Evolutionary conservation across 2,888 invertebrate genomes (phyloP).

Genomic region (Yponomeuta plumbellus): DNA sequence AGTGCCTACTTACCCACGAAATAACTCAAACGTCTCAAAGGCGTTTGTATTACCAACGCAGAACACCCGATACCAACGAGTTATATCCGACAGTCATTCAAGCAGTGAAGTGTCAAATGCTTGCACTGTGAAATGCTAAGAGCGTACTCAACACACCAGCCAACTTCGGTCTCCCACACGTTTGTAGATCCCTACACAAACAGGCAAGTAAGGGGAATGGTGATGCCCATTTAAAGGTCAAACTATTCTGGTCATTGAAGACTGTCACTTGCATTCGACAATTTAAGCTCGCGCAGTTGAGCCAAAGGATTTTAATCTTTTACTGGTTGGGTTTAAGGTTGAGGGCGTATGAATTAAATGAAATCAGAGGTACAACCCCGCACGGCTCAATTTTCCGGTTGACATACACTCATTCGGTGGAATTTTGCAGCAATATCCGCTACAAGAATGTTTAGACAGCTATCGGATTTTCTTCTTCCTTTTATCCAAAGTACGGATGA

Average conservation of each 20-base stretch:
- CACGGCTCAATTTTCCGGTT: conserved; percentile 53
- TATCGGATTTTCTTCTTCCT: neutral
- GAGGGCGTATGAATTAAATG: neutral
- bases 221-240: neutral
- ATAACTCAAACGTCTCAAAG: neutral
- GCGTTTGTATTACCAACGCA: neutral
- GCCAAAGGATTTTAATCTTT: neutral
- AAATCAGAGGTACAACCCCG: neutral
- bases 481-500: neutral
- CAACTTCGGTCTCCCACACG: neutral
- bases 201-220: neutral
- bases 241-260: neutral
- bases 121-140: neutral
- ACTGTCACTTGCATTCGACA: conserved; percentile 11
- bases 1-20: neutral
- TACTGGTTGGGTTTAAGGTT: neutral
- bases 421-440: conserved; percentile 3
- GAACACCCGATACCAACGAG: conserved; percentile 15
- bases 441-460: neutral
- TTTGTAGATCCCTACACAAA: neutral
- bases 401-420: conserved; percentile 36
- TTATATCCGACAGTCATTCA: conserved; percentile 44
- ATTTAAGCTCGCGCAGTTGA: neutral
- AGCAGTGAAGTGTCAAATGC: conserved; percentile 41
- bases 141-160: neutral